These are phyloP conservation scores for Baccha elongata DNA, from an alignment of 2,888 invertebrate genomes.

Conservation along the genomic window DNA sequence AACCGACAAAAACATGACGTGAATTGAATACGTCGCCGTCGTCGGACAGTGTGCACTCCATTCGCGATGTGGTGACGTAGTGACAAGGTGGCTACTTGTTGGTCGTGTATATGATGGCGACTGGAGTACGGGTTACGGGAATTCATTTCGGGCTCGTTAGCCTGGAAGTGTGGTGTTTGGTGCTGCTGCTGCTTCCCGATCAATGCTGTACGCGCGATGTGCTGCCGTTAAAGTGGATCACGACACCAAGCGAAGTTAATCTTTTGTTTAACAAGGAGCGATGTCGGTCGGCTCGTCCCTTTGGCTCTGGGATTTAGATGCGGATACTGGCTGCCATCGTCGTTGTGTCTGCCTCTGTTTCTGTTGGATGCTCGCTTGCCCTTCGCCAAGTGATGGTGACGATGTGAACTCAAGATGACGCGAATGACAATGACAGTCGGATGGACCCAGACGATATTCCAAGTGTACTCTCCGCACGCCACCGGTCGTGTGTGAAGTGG, in stretches of 20 bases:
- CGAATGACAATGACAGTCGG: constrained; percentile 71
- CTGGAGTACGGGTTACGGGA: constrained; percentile 35
- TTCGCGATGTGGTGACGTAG: constrained; percentile 69
- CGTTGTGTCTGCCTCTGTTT: constrained; percentile 60
- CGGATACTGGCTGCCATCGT: constrained; percentile 40
- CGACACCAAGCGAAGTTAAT: constrained; percentile 72
- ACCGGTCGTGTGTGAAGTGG: constrained; percentile 31
- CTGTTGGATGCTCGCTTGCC: constrained; percentile 38
- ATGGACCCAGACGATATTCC: constrained; percentile 30
- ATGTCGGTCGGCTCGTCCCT: constrained; percentile 61
- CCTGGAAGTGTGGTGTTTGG: constrained; percentile 59
- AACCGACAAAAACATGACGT: constrained; percentile 83
- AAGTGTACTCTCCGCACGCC: neutral
- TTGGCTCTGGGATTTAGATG: constrained; percentile 39
- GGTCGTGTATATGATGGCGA: constrained; percentile 38
- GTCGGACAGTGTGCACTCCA: constrained; percentile 66
- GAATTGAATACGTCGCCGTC: constrained; percentile 70
- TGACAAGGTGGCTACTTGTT: constrained; percentile 73
- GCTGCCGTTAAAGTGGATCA: constrained; percentile 74
- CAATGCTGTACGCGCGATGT: constrained; percentile 65
- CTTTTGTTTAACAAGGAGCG: constrained; percentile 70
- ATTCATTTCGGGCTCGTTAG: constrained; percentile 71
- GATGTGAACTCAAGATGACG: constrained; percentile 70
- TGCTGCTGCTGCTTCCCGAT: constrained; percentile 46
- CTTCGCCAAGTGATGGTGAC: constrained; percentile 59